Evolutionary conservation across 2,888 invertebrate species (phyloP), one percentile per base, ranked within the genome.

Genomic region (Ceraclea dissimilis): DNA sequence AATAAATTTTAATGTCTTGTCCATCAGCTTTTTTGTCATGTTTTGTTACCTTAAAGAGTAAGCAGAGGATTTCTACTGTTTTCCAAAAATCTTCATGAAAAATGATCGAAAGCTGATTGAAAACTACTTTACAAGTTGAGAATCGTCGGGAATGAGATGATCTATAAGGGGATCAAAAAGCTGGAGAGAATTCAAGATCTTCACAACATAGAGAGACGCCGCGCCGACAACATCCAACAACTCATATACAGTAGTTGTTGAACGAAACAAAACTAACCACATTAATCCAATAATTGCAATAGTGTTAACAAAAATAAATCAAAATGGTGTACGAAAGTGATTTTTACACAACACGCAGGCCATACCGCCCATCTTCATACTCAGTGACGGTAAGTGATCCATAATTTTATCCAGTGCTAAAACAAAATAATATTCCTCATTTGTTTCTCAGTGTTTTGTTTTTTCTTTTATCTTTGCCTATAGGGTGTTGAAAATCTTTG

Each of bases 261-360:
- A 49, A 49, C 18, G 49, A 49, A 49, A 6, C 19, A 31, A 21
- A 54, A n/a, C n/a, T n/a, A n/a, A n/a, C n/a, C n/a, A n/a, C n/a
- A n/a, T n/a, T n/a, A n/a, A n/a, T n/a, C 31, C 18, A 52, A 31
- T 52, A n/a, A 20, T 46, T 50, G 50, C 46, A 20, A 48, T 19
- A 47, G 53, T n/a, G 39, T 8, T 22, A 21, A 26, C 26, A 21
- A 49, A 33, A 57, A 19, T 22, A 44, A 48, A 31, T 43, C 67
- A 83, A 79, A 76, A 92, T 92, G 91, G 91, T 91, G 79, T 91
- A 91, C 86, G 90, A 90, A 80, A 88, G 88, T 82, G 91, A 91
- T 79, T 92, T 90, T 79, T 89, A 90, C 77, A 90, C 91, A 69
- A 88, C 88, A 75, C 86, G 91, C 78, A 85, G 91, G 78, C 87